Evolutionary conservation across 2,113 vertebrate species (phyloP), one percentile per base, ranked within the genome.

Genomic region (Rhagologus leucostigma): DNA sequence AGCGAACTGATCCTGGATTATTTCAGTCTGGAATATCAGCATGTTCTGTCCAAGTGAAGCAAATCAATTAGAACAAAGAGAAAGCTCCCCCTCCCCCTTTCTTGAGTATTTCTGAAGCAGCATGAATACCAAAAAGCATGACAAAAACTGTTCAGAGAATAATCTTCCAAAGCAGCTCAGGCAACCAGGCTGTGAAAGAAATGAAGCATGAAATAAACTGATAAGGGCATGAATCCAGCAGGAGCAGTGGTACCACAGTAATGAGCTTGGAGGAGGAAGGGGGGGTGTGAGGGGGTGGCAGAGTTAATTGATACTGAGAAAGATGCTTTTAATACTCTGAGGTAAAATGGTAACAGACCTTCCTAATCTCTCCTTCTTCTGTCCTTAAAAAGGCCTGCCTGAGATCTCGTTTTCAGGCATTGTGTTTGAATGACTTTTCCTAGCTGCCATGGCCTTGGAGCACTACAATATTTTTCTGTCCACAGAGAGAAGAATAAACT

Each of bases 181-280:
- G 91, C 96, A 95, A 90, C 53, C 89, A 93, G 83, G 86, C 95
- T 95, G 90, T 96, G 94, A 96, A 96, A 97, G 91, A 96, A 97
- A 96, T 82, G 90, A 96, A 96, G 95, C 93, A 93, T 97, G 94
- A 95, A 96, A 96, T 95, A 95, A 96, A 96, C 94, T 95, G 93
- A 95, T 97, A 97, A 95, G 90, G 60, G 84, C 88, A 96, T 64
- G 71, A 94, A 74, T 96, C 91, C 93, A 88, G 91, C 91, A 76
- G 76, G 19, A 95, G 86, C 79, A 84, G 55, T 74, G 77, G 78
- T 63, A 94, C 57, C 85, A 79, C 57, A 94, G 80, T 42, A 95
- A 97, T 50, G 52, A 83, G 84, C 74, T 74, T 57, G 59, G 68
- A 60, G 70, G 84, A 67, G 22, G 7, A 52, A 30, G 16, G 21